phyloP scores from a whole-genome alignment of 1,140 invertebrate genomes.

The Pemphigus obesinymphae region DNA sequence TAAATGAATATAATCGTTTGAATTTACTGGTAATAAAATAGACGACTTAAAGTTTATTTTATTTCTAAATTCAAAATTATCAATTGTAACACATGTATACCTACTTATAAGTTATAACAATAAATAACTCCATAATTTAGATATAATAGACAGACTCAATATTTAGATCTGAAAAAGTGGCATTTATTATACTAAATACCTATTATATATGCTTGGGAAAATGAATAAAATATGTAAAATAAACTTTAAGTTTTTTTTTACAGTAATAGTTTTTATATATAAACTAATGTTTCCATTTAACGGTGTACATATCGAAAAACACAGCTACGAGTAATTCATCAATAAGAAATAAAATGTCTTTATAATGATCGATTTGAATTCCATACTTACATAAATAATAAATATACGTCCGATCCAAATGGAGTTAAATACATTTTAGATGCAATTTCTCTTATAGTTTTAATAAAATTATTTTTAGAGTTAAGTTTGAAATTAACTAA shows the following conservation, averaged over 20 bases:
- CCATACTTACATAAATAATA: not conserved
- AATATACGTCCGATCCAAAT: not conserved
- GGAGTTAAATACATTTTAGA: not conserved
- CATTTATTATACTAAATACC: no score
- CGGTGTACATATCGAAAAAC: no score
- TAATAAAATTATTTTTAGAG: not conserved
- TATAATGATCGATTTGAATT: not conserved
- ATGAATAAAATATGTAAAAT: no score
- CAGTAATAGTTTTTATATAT: not conserved
- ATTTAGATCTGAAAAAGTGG: no score
- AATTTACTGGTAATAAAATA: not conserved
- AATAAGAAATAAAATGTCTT: not conserved
- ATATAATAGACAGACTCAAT: no score
- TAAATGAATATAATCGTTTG: conserved; percentile 1
- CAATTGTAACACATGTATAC: no score
- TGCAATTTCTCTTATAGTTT: not conserved
- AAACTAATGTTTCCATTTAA: no score
- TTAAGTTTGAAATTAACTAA: not conserved
- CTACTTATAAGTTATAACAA: no score
- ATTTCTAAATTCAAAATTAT: not conserved
- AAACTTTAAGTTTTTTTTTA: no score
- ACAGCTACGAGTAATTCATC: not conserved
- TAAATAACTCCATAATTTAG: no score
- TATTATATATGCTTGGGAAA: no score
- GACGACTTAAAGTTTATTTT: not conserved